phyloP scores from a whole-genome alignment of 2,888 invertebrate genomes.

The Heliconius ismenius region DNA sequence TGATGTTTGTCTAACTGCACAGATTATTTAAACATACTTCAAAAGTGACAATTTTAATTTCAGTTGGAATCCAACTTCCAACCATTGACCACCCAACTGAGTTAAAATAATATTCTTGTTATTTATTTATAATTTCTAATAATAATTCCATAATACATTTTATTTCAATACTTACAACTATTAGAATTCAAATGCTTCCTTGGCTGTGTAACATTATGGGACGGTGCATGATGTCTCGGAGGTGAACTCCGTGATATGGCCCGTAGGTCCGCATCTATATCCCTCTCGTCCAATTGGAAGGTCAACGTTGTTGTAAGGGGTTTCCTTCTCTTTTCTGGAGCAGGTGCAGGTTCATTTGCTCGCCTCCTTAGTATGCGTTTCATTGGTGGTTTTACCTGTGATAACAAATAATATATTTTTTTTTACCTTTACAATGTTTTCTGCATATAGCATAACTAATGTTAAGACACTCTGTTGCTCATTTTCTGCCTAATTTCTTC shows the following conservation, averaged over 20 bases:
- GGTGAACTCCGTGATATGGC: constrained; percentile 84
- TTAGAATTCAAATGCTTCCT: constrained; percentile 67
- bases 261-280: constrained; percentile 92
- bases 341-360: constrained; percentile 96
- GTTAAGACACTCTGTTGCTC: neutral
- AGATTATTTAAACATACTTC: too few species aligned
- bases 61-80: too few species aligned
- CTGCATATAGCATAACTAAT: neutral
- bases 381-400: constrained; percentile 94
- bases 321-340: constrained; percentile 93
- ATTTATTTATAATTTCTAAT: too few species aligned
- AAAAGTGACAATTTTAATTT: too few species aligned
- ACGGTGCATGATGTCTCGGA: constrained; percentile 54
- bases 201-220: constrained; percentile 63
- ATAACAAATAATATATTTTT: neutral
- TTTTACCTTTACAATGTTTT: neutral
- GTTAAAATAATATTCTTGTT: too few species aligned
- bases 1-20: too few species aligned
- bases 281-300: constrained; percentile 92
- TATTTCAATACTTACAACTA: constrained; percentile 58
- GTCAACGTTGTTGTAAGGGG: constrained; percentile 92
- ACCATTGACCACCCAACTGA: too few species aligned
- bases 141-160: too few species aligned
- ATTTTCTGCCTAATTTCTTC: too few species aligned
- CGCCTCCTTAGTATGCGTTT: constrained; percentile 95